Evolutionary conservation across 2,797 vertebrate species (phyloP), one percentile per base, ranked within the genome.

Genomic region (Myripristis murdjan): DNA sequence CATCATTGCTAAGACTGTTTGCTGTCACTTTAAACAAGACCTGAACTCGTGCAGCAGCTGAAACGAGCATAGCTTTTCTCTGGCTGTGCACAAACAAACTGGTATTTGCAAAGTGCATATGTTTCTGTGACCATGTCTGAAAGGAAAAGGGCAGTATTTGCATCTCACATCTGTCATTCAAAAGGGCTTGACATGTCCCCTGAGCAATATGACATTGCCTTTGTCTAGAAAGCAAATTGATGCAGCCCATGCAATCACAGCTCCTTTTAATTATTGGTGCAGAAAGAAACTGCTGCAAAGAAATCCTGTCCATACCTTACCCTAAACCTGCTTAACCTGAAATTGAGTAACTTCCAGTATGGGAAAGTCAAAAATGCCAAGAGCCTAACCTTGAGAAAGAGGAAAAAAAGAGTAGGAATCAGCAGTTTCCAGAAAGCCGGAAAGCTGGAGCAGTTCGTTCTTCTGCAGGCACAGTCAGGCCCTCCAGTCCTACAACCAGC

Each of bases 61-160:
- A 49, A 53, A 60, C 52, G 77, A 71, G 68, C 37, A 61, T 26
- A 22, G 20, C 22, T 60, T 66, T 65, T 52, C 18, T 20, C 18
- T 20, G 10, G 14, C 20, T 22, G 43, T 18, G 31, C 55, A 76
- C 28, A 20, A 6, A 56, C 33, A 56, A 52, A 22, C 41, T 69
- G 64, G 53, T 73, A 68, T 87, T 84, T 79, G 62, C 63, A 67
- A 70, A 77, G 72, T 58, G 44, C 74, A 67, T 53, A 52, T 18
- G 46, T 60, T 64, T 23, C n/a, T 24, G 2, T 52, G 60, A 58
- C 48, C 16, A 15, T 15, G 57, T 82, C 72, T 77, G 81, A 58
- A 73, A 59, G 53, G 44, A 91, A 91, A 24, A 83, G 81, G 86
- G 81, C 81, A 87, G 26, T 0, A 79, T 91, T 87, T 89, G 64